These are phyloP conservation scores for Melinaea menophilus DNA, from an alignment of 2,888 invertebrate genomes.

Conservation along the genomic window DNA sequence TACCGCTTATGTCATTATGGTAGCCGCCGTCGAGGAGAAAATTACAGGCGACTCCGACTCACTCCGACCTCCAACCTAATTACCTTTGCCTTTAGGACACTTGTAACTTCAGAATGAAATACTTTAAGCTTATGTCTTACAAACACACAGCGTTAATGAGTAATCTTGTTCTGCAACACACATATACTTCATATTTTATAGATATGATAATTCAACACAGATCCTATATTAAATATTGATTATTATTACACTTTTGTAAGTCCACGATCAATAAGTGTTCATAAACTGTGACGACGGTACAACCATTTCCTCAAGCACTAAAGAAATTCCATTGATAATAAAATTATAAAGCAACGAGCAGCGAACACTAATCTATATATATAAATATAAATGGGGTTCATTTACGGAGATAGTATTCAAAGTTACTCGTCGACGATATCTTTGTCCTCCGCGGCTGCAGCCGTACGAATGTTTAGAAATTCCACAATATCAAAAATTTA, in stretches of 20 bases:
- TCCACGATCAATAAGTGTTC: neutral
- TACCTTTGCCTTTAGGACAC: conserved; percentile 38
- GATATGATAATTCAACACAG: too few species aligned
- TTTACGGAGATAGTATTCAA: conserved; percentile 67
- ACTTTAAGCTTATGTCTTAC: conserved; percentile 17
- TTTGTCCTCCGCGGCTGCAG: conserved; percentile 49
- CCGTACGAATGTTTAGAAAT: conserved; percentile 26
- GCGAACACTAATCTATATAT: conserved; percentile 30
- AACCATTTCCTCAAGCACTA: neutral
- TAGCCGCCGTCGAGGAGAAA: conserved; percentile 41
- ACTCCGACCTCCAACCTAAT: conserved; percentile 43
- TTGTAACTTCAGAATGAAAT: conserved; percentile 16
- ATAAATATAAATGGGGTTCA: conserved; percentile 56
- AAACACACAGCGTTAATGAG: neutral
- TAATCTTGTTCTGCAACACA: conserved; percentile 4
- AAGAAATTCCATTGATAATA: conserved; percentile 8
- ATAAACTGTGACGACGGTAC: neutral
- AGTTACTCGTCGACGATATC: conserved; percentile 61
- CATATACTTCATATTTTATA: neutral
- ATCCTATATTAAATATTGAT: too few species aligned
- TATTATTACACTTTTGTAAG: too few species aligned
- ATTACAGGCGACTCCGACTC: conserved; percentile 44
- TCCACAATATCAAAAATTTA: neutral
- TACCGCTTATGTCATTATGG: conserved; percentile 34
- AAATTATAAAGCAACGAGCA: conserved; percentile 26